A percentile compares a stretch with the other conserved stretches of the same genome.
phyloP scores from a whole-genome alignment of 2,888 invertebrate species.

The Morpho helenor region DNA sequence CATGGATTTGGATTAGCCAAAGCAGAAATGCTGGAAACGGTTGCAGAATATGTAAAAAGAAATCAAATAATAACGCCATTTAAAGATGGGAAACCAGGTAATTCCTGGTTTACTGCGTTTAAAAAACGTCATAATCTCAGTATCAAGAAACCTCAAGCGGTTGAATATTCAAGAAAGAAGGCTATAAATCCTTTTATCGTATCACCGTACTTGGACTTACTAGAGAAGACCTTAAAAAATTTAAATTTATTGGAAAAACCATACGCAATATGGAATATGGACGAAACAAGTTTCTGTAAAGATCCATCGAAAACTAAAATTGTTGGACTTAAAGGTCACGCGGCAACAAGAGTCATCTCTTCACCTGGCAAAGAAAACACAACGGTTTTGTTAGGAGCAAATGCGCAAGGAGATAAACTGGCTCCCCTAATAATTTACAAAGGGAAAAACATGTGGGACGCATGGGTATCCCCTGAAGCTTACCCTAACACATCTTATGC shows the following conservation, averaged over 20 bases:
- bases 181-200: slow-evolving; percentile 3
- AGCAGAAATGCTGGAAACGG: too few species aligned
- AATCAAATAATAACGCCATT: too few species aligned
- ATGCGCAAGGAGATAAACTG: too few species aligned
- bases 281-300: slow-evolving; percentile 8
- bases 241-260: slow-evolving; percentile 8
- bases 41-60: too few species aligned
- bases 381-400: slow-evolving; percentile 7
- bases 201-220: slow-evolving; percentile 10
- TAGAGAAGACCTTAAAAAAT: slow-evolving; percentile 13
- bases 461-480: too few species aligned
- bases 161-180: slow-evolving; percentile 31
- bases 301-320: slow-evolving; percentile 12
- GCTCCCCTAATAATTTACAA: too few species aligned
- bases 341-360: slow-evolving; percentile 10
- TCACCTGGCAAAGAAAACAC: slow-evolving; percentile 15
- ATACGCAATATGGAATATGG: slow-evolving; percentile 18
- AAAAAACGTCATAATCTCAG: slow-evolving; percentile 37
- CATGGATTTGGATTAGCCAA: too few species aligned
- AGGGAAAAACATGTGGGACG: too few species aligned
- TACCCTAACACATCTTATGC: too few species aligned
- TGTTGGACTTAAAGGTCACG: slow-evolving; percentile 9
- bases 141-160: slow-evolving; percentile 43
- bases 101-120: slow-evolving; percentile 38
- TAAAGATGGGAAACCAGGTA: slow-evolving; percentile 25